Conservation (phyloP, 2,888 invertebrate genomes). For the Cremastinae sp. region DNA sequence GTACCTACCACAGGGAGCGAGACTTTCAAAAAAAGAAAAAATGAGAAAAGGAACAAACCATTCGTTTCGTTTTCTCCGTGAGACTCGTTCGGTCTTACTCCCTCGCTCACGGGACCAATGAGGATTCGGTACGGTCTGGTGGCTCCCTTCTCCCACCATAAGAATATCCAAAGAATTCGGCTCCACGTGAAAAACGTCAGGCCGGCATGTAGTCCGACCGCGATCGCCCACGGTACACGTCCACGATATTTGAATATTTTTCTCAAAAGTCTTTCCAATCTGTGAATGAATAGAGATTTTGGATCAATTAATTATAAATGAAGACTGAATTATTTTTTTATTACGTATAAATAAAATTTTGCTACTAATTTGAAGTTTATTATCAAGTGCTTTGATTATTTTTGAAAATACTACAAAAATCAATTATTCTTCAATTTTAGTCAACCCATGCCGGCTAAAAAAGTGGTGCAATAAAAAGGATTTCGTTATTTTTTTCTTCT, state of each 20-base stretch:
- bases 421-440: not conserved
- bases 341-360: too few relatives aligned
- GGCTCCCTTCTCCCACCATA: slow-evolving; percentile 53
- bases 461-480: not conserved
- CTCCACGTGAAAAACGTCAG: slow-evolving; percentile 68
- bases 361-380: too few relatives aligned
- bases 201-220: slow-evolving; percentile 67
- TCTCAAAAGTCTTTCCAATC: too few relatives aligned
- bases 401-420: too few relatives aligned
- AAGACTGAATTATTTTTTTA: too few relatives aligned
- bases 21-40: not conserved
- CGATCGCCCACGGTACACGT: slow-evolving; percentile 60
- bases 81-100: slow-evolving; percentile 13
- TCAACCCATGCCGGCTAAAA: not conserved
- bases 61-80: slow-evolving; percentile 18
- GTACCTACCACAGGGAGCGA: slow-evolving; percentile 19
- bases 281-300: too few relatives aligned
- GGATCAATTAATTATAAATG: too few relatives aligned
- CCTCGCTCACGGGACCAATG: slow-evolving; percentile 30
- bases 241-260: not conserved
- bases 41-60: not conserved
- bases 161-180: slow-evolving; percentile 52
- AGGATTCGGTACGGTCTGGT: slow-evolving; percentile 16
- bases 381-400: too few relatives aligned
- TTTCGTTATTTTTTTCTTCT: not conserved